Base-by-base conservation (phyloP, 2,113 vertebrate species). In the Etia nguti region DNA sequence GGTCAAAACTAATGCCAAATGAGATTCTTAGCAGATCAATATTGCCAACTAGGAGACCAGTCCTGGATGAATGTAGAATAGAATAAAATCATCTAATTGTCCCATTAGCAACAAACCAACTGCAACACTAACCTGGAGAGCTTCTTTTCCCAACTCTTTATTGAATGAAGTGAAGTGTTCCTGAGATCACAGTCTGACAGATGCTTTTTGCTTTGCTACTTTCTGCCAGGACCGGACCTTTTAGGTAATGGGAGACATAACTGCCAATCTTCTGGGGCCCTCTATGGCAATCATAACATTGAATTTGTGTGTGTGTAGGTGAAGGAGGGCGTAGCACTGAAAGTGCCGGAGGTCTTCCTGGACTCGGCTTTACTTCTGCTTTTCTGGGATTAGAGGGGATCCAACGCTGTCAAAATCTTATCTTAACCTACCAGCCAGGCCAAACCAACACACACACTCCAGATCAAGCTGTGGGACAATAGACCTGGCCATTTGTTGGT, bases 341-440 rank as follows among this genome's bases (percentile, higher is more conserved):
- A 88, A 90, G 91, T 81, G 85, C 90, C 89, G 84, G 81, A 90
- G 85, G 87, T 93, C 90, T 81, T 92, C 86, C 80, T 86, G 90
- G 79, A 79, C 82, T 52, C 36, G 31, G 90, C 85, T 92, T 89
- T 91, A 65, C 82, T 84, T 86, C 82, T 91, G 91, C 91, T 93
- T 93, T 89, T 91, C 62, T 79, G 83, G 94, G 94, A 96, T 96
- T 96, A 96, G 84, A 83, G 80, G 68, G 90, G 95, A 96, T 96
- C 91, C 92, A 89, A 55, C 31, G 62, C 91, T 91, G 93, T 95
- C 89, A 88, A 94, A 96, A 95, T 83, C 90, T 94, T 92, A 89
- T 92, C 80, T 90, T 93, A 94, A 95, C 91, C 92, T 89, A 86
- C 79, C 52, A 54, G 55, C 92, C 85, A 10, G 84, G 89, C 94